phyloP scores from a whole-genome alignment of 2,888 invertebrate genomes.

The Cantharis nigra region DNA sequence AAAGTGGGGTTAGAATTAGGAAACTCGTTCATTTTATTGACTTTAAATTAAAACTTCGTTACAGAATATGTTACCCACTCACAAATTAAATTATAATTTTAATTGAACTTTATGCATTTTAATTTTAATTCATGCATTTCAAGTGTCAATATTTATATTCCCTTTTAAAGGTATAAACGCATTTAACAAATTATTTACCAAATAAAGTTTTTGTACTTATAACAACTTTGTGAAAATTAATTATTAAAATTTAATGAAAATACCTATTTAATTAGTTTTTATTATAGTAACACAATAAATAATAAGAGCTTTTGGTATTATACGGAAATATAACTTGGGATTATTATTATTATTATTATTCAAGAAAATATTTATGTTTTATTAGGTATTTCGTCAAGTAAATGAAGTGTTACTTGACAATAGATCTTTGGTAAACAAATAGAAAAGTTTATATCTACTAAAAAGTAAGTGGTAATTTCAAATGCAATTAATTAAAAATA shows the following conservation, averaged over 20 bases:
- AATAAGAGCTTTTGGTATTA: too few relatives aligned
- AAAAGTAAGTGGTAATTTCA: not conserved
- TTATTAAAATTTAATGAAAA: not conserved
- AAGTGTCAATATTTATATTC: not conserved
- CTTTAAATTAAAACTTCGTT: too few relatives aligned
- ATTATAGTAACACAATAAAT: not conserved
- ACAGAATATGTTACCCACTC: not conserved
- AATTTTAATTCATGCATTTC: not conserved
- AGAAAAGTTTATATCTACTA: not conserved
- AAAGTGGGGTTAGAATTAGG: not conserved
- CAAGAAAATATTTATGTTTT: too few relatives aligned
- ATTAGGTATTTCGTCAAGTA: too few relatives aligned
- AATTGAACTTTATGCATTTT: not conserved
- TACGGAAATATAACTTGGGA: not conserved
- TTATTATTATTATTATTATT: not conserved
- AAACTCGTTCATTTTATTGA: not conserved
- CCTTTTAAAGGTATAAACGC: not conserved
- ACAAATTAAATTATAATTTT: not conserved
- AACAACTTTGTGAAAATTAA: not conserved
- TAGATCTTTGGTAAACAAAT: not conserved
- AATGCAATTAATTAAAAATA: not conserved
- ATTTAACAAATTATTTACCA: not conserved
- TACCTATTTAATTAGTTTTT: not conserved
- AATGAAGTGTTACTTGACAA: not conserved
- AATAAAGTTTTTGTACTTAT: not conserved